These are phyloP conservation scores for Shinisaurus crocodilurus DNA, from an alignment of 2,113 vertebrate species.

Conservation along the genomic window DNA sequence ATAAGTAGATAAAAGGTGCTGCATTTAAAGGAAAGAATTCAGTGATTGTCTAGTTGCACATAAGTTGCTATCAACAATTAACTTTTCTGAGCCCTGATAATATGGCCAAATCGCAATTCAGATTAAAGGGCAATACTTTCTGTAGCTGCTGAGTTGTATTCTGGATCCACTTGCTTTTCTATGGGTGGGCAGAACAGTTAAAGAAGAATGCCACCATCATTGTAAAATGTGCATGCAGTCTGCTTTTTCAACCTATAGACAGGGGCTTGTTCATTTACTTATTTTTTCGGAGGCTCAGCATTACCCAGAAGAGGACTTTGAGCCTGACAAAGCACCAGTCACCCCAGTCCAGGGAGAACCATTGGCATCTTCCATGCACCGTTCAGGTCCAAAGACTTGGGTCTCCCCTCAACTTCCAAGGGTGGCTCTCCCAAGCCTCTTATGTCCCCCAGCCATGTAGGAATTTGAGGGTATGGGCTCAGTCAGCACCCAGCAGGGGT, in stretches of 20 bases:
- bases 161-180: background rate
- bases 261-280: background rate
- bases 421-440: too few relatives aligned
- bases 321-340: too few relatives aligned
- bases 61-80: background rate
- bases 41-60: background rate
- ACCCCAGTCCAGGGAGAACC: too few relatives aligned
- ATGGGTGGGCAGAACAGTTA: background rate
- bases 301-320: too few relatives aligned
- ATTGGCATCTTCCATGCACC: too few relatives aligned
- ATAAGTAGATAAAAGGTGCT: background rate
- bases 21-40: background rate
- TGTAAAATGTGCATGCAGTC: background rate
- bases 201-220: background rate
- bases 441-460: too few relatives aligned
- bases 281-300: too few relatives aligned
- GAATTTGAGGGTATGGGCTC: too few relatives aligned
- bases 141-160: background rate
- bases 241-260: background rate
- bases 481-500: too few relatives aligned
- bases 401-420: too few relatives aligned
- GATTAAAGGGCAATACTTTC: background rate
- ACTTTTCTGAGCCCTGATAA: background rate
- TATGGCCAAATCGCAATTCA: background rate
- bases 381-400: too few relatives aligned